phyloP scores from a whole-genome alignment of 2,797 vertebrate species.

The Pelochelys cantorii region DNA sequence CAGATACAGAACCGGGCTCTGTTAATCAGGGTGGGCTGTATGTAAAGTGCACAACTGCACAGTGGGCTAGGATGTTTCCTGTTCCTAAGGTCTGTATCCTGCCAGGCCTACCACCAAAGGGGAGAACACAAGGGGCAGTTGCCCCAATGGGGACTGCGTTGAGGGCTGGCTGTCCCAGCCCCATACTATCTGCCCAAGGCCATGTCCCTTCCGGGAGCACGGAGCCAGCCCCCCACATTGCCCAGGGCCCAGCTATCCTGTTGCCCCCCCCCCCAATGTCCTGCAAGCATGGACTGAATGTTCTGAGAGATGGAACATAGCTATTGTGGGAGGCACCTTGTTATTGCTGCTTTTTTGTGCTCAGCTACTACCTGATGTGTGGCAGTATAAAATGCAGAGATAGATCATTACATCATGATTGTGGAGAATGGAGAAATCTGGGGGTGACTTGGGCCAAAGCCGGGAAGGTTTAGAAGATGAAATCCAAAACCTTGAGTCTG shows the following conservation, averaged over 20 bases:
- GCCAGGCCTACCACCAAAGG: not conserved
- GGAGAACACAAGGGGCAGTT: too few species aligned
- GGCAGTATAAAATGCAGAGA: not conserved
- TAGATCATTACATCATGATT: not conserved
- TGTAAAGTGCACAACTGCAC: not conserved
- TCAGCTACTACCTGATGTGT: slow-evolving; percentile 32
- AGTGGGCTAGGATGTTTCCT: slow-evolving; percentile 8
- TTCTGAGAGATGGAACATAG: slow-evolving; percentile 32
- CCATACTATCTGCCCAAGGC: too few species aligned
- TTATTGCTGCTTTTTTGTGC: slow-evolving; percentile 39
- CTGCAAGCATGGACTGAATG: slow-evolving; percentile 1
- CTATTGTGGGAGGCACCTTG: slow-evolving; percentile 36
- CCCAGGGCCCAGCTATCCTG: too few species aligned
- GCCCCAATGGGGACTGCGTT: too few species aligned
- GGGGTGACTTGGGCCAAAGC: not conserved
- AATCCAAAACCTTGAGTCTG: not conserved
- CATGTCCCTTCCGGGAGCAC: too few species aligned
- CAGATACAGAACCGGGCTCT: not conserved
- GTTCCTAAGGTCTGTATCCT: not conserved
- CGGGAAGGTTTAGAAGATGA: not conserved
- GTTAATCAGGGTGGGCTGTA: not conserved
- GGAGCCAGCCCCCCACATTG: too few species aligned
- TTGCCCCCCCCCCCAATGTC: not conserved
- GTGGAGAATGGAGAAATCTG: not conserved
- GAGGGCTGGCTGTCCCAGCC: too few species aligned